Base-by-base conservation (phyloP, 2,113 vertebrate genomes). In the Aptenodytes forsteri region DNA sequence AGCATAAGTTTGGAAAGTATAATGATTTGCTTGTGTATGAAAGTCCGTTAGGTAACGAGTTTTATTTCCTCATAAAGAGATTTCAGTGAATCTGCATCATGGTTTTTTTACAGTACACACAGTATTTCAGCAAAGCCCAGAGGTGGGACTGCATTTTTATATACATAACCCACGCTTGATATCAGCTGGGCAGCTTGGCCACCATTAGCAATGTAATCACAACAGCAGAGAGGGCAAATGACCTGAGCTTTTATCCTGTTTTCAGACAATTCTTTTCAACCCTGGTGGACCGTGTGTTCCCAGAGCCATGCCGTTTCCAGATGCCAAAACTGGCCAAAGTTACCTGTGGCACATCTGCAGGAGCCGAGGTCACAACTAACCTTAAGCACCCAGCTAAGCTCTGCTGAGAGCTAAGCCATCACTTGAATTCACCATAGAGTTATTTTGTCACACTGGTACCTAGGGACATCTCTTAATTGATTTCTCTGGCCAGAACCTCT, bases 131-230 rank as follows among this genome's bases (percentile, higher is more conserved):
- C 29, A 65, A 13, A 59, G 52, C 34, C 22, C 84, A 44, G 40
- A 47, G 64, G 7, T 77, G 36, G 36, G 46, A 8, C 16, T 58
- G 50, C 32, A 69, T n/a, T 47, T 66, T 59, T 42, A 1, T 4
- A 26, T 1, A 20, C 25, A 26, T 1, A 46, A 1, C 10, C 40
- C 50, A 4, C 1, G 27, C 44, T 9, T 13, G 42, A 54, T 15
- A 66, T 38, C 50, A 58, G 26, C 66, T 7, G 3, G 66, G 52
- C 61, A 71, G 76, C 34, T n/a, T 21, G 42, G 56, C 54, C 58
- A 80, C 64, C 13, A 2, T 25, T 44, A 55, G n/a, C 72, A 54
- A 15, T 1, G 13, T 4, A 22, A 59, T 8, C 54, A 5, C 64
- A 82, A 5, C 65, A 44, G 10, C 56, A 77, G 40, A 67, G 56